A percentile compares a stretch with the other conserved stretches of the same genome.
Conservation (phyloP, 1,140 invertebrate genomes). For the Orussus abietinus region DNA sequence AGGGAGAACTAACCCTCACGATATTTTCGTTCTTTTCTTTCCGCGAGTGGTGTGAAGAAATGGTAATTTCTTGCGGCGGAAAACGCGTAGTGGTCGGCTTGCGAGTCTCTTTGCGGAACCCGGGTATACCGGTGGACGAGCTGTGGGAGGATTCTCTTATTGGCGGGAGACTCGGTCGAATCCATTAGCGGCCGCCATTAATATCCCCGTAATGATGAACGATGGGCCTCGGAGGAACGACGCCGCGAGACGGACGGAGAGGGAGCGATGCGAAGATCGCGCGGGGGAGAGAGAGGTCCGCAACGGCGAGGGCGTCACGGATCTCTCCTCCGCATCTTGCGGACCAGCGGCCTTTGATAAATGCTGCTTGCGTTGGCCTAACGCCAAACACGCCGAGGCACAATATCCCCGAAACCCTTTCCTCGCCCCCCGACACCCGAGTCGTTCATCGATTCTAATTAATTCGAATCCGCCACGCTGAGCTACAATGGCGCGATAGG, state of each 20-base stretch:
- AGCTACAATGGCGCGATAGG: no score
- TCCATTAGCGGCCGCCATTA: slow-evolving; percentile 42
- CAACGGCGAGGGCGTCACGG: not conserved
- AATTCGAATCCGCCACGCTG: no score
- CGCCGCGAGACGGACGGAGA: slow-evolving; percentile 18
- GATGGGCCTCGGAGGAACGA: slow-evolving; percentile 27
- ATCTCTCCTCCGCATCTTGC: slow-evolving; percentile 11
- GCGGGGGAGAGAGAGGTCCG: not conserved
- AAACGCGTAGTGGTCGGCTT: no score
- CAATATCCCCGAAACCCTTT: slow-evolving; percentile 33
- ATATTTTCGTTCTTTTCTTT: no score
- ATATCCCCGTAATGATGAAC: slow-evolving; percentile 42
- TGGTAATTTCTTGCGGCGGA: no score
- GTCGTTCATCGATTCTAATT: no score
- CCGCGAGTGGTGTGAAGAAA: no score
- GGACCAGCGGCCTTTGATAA: slow-evolving; percentile 34
- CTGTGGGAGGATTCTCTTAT: slow-evolving; percentile 24
- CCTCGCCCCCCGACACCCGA: slow-evolving; percentile 18
- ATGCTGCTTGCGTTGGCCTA: slow-evolving; percentile 36
- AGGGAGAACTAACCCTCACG: no score
- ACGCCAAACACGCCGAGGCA: slow-evolving; percentile 33
- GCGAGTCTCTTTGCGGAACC: no score
- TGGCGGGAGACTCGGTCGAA: slow-evolving; percentile 26
- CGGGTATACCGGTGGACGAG: no score
- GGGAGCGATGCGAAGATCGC: slow-evolving; percentile 1